These are phyloP conservation scores for Gibbula magus DNA, from an alignment of 2,888 invertebrate species.

Conservation along the genomic window DNA sequence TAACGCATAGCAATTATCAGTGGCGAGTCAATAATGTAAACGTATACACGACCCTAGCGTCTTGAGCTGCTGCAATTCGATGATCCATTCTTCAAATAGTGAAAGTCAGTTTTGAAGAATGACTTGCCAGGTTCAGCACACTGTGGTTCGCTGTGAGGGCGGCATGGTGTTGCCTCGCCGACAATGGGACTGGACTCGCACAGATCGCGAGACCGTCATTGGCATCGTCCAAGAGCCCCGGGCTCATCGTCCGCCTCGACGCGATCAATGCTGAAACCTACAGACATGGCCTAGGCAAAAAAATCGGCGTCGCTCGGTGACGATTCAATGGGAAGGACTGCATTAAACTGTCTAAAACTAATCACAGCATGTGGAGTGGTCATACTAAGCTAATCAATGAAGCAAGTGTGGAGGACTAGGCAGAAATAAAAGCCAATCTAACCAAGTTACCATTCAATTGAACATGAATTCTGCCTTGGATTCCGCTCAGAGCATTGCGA, in stretches of 20 bases:
- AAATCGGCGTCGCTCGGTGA: slow-evolving; percentile 15
- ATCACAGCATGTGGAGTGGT: neutral
- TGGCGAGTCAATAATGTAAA: neutral
- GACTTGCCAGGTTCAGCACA: neutral
- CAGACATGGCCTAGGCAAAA: neutral
- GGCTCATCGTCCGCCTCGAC: neutral
- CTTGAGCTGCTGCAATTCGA: neutral
- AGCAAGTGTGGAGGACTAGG: neutral
- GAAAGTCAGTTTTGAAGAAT: neutral
- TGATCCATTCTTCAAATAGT: slow-evolving; percentile 13
- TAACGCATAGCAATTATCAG: neutral
- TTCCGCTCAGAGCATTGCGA: no score
- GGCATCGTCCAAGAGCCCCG: neutral
- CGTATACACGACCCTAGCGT: neutral
- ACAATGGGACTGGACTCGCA: neutral
- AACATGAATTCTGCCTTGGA: neutral
- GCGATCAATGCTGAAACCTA: slow-evolving; percentile 21
- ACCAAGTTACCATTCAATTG: slow-evolving; percentile 2
- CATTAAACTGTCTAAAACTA: neutral
- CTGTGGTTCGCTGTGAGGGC: neutral
- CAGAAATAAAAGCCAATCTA: neutral
- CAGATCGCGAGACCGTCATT: slow-evolving; percentile 1
- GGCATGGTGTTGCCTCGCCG: neutral
- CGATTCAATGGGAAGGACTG: neutral
- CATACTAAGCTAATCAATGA: neutral